Evolutionary conservation across 2,113 vertebrate species (phyloP).

Genomic region (Alexandromys fortis): DNA sequence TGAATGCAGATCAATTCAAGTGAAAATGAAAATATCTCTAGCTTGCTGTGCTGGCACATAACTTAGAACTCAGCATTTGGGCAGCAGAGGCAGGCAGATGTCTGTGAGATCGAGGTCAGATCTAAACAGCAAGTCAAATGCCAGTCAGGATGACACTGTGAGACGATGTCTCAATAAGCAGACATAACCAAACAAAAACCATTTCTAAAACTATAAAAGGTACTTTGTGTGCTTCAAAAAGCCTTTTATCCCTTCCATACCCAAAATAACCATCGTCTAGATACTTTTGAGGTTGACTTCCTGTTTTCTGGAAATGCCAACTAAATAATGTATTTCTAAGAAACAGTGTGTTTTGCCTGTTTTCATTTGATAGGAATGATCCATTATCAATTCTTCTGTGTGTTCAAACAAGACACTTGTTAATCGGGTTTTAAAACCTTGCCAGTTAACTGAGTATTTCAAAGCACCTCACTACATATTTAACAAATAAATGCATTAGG

Average conservation of each 20-base stretch:
- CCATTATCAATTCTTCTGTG: neutral
- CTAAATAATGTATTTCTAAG: conserved; percentile 22
- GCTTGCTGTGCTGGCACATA: neutral
- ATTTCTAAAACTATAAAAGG: neutral
- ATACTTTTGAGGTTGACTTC: neutral
- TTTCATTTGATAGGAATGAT: neutral
- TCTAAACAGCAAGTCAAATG: neutral
- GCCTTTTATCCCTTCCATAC: neutral
- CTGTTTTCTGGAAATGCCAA: neutral
- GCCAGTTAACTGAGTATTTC: neutral
- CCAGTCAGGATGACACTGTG: neutral
- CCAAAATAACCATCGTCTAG: neutral
- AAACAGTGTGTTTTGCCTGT: neutral
- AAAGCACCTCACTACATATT: neutral
- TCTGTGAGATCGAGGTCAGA: neutral
- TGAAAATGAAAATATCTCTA: neutral
- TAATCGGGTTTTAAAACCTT: conserved; percentile 4
- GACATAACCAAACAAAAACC: neutral
- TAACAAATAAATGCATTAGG: neutral
- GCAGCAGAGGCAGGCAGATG: neutral
- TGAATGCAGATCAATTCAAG: neutral
- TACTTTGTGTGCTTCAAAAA: neutral
- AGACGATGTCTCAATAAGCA: neutral
- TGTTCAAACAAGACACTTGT: neutral
- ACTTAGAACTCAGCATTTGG: neutral